These are phyloP conservation scores for Labeo rohita DNA, from an alignment of 2,113 vertebrate species.

Conservation along the genomic window DNA sequence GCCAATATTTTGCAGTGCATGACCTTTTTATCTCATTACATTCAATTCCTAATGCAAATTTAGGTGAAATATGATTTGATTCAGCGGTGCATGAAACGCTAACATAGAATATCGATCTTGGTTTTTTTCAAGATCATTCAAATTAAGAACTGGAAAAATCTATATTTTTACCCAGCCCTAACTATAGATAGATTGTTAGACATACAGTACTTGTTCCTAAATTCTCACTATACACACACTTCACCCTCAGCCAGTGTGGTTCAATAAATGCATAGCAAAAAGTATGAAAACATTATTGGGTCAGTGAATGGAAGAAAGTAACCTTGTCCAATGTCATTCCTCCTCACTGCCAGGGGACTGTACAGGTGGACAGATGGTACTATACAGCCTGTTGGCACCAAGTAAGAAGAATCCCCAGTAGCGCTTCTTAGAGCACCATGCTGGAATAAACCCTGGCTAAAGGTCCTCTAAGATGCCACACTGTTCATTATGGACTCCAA, in stretches of 20 bases:
- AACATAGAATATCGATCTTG: too few relatives aligned
- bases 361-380: slow-evolving; percentile 35
- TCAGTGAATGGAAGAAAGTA: background rate
- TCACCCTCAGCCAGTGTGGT: background rate
- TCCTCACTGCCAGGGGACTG: background rate
- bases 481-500: slow-evolving; percentile 10
- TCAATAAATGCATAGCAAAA: background rate
- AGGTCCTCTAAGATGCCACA: slow-evolving; percentile 23
- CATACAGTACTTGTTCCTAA: background rate
- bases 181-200: background rate
- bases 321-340: slow-evolving; percentile 24
- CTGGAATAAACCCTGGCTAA: slow-evolving; percentile 20
- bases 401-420: slow-evolving; percentile 15
- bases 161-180: background rate
- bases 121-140: background rate
- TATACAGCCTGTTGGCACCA: slow-evolving; percentile 24
- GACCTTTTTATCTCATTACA: background rate
- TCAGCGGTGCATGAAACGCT: background rate
- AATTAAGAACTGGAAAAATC: background rate
- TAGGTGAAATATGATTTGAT: background rate
- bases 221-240: background rate
- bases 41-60: background rate
- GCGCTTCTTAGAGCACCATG: background rate
- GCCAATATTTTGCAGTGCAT: background rate
- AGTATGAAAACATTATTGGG: background rate